Conservation (phyloP, 2,888 invertebrate species). For the Drosophila differens region DNA sequence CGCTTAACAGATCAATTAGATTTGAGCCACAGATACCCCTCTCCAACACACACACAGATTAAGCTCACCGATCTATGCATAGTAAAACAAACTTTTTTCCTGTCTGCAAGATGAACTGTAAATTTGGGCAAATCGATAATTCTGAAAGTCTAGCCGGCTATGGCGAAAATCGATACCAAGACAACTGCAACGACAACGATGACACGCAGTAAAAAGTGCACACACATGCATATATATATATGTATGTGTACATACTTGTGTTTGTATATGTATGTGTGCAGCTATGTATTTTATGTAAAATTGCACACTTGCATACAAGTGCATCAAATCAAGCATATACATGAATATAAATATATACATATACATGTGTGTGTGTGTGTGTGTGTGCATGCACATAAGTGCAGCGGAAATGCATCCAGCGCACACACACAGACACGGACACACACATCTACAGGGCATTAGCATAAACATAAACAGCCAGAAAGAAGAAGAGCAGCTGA, state of each 20-base stretch:
- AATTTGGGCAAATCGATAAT: constrained; percentile 36
- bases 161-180: constrained; percentile 26
- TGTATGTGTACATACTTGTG: constrained; percentile 4
- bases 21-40: not conserved
- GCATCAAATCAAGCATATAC: constrained; percentile 19
- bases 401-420: constrained; percentile 67
- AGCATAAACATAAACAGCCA: constrained; percentile 54
- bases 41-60: not conserved
- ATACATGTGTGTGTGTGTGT: constrained; percentile 1
- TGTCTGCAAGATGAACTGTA: not conserved
- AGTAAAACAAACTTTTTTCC: not conserved
- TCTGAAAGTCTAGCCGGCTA: constrained; percentile 17
- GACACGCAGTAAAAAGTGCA: constrained; percentile 5
- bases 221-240: not conserved
- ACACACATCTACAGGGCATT: constrained; percentile 12
- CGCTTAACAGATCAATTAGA: not conserved
- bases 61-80: not conserved
- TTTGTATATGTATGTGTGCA: not conserved
- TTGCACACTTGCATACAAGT: constrained; percentile 37
- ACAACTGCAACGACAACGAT: not conserved
- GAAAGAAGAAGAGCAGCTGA: constrained; percentile 30
- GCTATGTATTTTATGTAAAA: constrained; percentile 1
- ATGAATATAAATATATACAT: not conserved
- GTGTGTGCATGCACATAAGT: constrained; percentile 38
- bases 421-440: constrained; percentile 13